These are phyloP conservation scores for Neoniphon sammara DNA, from an alignment of 2,797 vertebrate genomes.

Conservation along the genomic window DNA sequence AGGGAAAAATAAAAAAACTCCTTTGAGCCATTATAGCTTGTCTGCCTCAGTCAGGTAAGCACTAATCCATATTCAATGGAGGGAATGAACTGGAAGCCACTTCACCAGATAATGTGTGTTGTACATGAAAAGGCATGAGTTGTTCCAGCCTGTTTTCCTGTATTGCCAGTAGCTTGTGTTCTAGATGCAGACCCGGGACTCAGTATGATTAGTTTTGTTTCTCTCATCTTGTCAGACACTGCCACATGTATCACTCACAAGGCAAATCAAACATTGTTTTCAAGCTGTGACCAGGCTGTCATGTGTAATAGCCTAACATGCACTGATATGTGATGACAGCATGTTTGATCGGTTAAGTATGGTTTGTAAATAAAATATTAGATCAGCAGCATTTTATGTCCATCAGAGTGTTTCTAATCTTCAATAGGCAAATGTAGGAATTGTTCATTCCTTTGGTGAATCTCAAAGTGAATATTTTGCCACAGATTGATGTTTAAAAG, in stretches of 20 bases:
- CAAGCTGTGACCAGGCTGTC: too few relatives aligned
- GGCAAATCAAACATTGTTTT: too few relatives aligned
- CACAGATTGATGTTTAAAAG: too few relatives aligned
- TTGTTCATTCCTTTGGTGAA: too few relatives aligned
- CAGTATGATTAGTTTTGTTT: neutral
- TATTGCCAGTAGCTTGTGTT: neutral
- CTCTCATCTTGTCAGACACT: slow-evolving; percentile 3
- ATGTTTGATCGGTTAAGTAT: too few relatives aligned
- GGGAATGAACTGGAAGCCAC: neutral
- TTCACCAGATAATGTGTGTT: neutral
- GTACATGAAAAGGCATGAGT: slow-evolving; percentile 1
- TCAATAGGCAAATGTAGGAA: neutral
- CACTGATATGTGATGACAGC: too few relatives aligned
- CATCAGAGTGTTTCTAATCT: neutral
- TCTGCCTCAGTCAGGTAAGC: slow-evolving; percentile 7
- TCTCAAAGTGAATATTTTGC: too few relatives aligned
- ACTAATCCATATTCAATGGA: slow-evolving; percentile 6
- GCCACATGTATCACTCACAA: too few relatives aligned
- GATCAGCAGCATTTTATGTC: too few relatives aligned
- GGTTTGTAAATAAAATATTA: too few relatives aligned
- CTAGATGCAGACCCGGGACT: neutral
- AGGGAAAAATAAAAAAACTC: neutral
- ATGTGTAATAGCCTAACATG: too few relatives aligned
- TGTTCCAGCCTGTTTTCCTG: neutral
- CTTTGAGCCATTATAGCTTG: neutral